Percentiles rank a stretch among this genome's conserved stretches.
Conservation (phyloP, 2,113 vertebrate species). For the Chaenocephalus aceratus region DNA sequence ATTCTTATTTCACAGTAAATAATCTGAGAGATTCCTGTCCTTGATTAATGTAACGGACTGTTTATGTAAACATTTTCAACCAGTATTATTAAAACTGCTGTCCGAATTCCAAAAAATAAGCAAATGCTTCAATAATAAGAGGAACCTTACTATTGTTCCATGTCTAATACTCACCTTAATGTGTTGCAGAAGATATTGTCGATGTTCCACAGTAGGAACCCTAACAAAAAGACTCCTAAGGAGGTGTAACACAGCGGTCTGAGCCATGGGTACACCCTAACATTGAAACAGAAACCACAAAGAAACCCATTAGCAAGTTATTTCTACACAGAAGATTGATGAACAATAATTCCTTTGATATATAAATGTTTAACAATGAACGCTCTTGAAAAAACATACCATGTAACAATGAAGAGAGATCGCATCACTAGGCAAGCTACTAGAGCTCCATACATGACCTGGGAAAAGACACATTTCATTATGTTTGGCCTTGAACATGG, state of each 20-base stretch:
- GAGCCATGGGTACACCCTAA: slow-evolving; percentile 96
- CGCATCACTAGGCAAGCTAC: slow-evolving; percentile 93
- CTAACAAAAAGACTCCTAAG: slow-evolving; percentile 92
- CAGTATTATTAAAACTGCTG: background rate
- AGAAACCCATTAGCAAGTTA: background rate
- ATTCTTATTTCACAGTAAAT: background rate
- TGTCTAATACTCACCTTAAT: slow-evolving; percentile 84
- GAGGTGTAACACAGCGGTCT: slow-evolving; percentile 93
- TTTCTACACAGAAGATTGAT: background rate
- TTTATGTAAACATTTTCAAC: background rate
- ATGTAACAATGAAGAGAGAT: slow-evolving; percentile 96
- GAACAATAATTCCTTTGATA: background rate
- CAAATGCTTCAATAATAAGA: background rate
- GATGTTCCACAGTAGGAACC: slow-evolving; percentile 97
- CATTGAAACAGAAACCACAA: slow-evolving; percentile 4
- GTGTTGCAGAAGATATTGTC: slow-evolving; percentile 97
- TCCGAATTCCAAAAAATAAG: background rate
- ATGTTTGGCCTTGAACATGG: background rate
- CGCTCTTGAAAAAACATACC: slow-evolving; percentile 84
- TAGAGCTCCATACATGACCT: slow-evolving; percentile 96
- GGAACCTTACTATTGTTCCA: background rate
- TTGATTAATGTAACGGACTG: background rate
- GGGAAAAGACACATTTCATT: slow-evolving; percentile 1
- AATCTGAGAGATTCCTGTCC: background rate
- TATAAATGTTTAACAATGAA: background rate